Conservation (phyloP, 2,888 invertebrate species). For the Coelinius sp. region DNA sequence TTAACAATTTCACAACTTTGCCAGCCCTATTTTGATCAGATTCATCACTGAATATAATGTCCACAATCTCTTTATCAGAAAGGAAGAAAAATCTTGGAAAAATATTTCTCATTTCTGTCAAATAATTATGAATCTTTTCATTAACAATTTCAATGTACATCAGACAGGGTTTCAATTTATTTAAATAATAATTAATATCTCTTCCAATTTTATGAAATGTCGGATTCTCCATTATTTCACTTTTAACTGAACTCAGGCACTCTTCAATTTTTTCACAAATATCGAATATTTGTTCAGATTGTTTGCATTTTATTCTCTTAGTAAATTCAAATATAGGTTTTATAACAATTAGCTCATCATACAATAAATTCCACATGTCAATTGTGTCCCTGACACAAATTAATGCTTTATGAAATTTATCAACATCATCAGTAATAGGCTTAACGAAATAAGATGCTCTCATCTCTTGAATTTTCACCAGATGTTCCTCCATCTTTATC, state of each 20-base stretch:
- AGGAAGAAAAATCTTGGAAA: constrained; percentile 85
- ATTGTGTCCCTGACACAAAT: constrained; percentile 73
- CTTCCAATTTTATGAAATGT: constrained; percentile 59
- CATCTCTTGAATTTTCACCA: constrained; percentile 74
- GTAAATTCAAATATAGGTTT: constrained; percentile 4
- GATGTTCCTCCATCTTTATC: constrained; percentile 74
- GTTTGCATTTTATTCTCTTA: not conserved
- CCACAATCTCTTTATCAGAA: constrained; percentile 82
- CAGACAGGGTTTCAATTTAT: constrained; percentile 69
- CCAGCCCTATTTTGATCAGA: constrained; percentile 72
- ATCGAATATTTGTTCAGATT: not conserved
- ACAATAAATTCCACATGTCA: constrained; percentile 78
- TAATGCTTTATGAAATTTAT: constrained; percentile 63
- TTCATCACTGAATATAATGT: constrained; percentile 73
- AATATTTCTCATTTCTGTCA: constrained; percentile 77
- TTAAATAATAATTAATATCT: constrained; percentile 46
- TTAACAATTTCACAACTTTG: constrained; percentile 48
- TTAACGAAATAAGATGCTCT: constrained; percentile 74
- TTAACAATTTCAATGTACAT: constrained; percentile 76
- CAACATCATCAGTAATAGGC: constrained; percentile 70
- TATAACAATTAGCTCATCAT: constrained; percentile 74
- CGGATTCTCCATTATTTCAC: constrained; percentile 53
- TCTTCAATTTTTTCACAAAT: constrained; percentile 67
- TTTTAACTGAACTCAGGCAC: constrained; percentile 70
- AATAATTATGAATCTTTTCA: constrained; percentile 76